A percentile compares a stretch with the other conserved stretches of the same genome.
These are phyloP conservation scores for Lamellibrachia luymesi DNA, from an alignment of 1,140 invertebrate species.

Conservation along the genomic window DNA sequence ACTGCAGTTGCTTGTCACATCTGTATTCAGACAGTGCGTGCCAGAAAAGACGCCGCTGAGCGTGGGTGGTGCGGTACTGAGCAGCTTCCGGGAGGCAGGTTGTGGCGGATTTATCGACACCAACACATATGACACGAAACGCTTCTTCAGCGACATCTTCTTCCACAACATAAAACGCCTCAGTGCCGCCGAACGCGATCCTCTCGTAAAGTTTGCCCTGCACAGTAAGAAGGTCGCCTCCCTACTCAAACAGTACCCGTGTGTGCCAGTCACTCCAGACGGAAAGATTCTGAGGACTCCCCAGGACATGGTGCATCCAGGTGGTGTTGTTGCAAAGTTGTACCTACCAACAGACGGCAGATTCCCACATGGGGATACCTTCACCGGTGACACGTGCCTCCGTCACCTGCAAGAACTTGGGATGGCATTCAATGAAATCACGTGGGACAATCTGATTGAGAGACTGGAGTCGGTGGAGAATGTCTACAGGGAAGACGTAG, in stretches of 20 bases:
- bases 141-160: constrained; percentile 28
- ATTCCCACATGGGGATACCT: constrained; percentile 18
- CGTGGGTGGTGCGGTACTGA: constrained; percentile 11
- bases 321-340: constrained; percentile 1
- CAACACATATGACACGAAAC: constrained; percentile 14
- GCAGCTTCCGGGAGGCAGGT: constrained; percentile 8
- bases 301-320: constrained; percentile 23
- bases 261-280: constrained; percentile 29
- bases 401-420: constrained; percentile 17
- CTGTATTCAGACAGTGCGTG: neutral
- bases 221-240: neutral
- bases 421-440: constrained; percentile 21
- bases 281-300: constrained; percentile 20
- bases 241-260: constrained; percentile 21
- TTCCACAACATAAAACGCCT: constrained; percentile 22
- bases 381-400: neutral
- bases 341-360: constrained; percentile 18
- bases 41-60: neutral
- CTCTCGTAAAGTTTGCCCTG: constrained; percentile 24
- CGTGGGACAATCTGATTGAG: constrained; percentile 24
- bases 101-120: neutral
- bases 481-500: neutral
- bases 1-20: neutral
- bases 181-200: constrained; percentile 9
- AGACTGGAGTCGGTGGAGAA: constrained; percentile 5